Base-by-base conservation (phyloP, 2,113 vertebrate species). In the Helogale parvula region DNA sequence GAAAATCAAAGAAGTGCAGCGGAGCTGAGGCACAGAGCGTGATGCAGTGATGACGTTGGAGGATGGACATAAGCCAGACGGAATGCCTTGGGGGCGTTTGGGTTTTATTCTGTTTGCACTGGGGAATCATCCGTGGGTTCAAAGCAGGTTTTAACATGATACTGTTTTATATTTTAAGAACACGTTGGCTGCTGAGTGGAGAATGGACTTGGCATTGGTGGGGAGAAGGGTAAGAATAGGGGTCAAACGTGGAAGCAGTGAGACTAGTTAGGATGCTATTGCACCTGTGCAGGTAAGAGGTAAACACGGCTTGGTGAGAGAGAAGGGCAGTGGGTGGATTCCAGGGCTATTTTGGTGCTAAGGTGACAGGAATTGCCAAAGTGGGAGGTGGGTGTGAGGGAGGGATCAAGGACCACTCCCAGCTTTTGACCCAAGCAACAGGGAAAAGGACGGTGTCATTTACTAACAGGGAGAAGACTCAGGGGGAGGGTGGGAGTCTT, bases 1-100 rank as follows among this genome's bases (percentile, higher is more conserved):
- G 60, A 33, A 57, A 19, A 23, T 7, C 60, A 2, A 12, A 35
- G 33, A 33, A 7, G 19, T 14, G 13, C 3, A 4, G 12, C 54
- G 25, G 15, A 23, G 5, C 69, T 7, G 38, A 21, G 45, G 77
- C 27, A 0, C 27, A 9, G 71, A 2, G 11, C 50, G 0, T 3
- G 23, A 8, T 1, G 33, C 68, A 4, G 10, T 7, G 60, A 17
- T 1, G 14, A 21, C 19, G 29, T 5, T n/a, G 27, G 35, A 38
- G 31, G 50, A 7, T 3, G 3, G 69, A 19, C 27, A 16, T 2
- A 4, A 25, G 52, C 80, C 16, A 21, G 38, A 0, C 4, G 1
- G 19, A 6, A 9, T 14, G n/a, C 45, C 96, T 47, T 3, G 21
- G 45, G 63, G 68, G 29, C 19, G 0, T 35, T 41, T 12, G 6